Conservation (phyloP, 2,797 vertebrate genomes). For the Oceanodroma leucorhoa region DNA sequence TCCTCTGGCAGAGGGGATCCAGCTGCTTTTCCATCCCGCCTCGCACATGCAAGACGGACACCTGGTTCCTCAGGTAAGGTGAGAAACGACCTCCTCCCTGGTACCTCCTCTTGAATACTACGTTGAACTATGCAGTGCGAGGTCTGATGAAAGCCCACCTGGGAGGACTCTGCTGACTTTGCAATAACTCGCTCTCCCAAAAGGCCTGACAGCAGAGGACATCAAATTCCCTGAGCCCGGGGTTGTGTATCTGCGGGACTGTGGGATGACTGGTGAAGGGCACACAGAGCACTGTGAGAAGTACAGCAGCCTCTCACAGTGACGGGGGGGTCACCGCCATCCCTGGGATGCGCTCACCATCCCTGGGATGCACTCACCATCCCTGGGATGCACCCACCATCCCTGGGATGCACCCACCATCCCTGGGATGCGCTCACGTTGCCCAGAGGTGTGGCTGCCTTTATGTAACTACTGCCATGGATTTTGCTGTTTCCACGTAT, state of each 20-base stretch:
- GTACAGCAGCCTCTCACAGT: not conserved
- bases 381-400: too few relatives aligned
- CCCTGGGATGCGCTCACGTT: accelerated
- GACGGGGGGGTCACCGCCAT: accelerated
- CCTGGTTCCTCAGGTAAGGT: not conserved
- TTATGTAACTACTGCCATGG: not conserved
- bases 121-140: too few relatives aligned
- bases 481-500: not conserved
- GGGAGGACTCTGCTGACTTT: not conserved
- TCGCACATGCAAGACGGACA: not conserved
- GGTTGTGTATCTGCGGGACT: not conserved
- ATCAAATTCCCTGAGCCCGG: accelerated
- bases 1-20: not conserved
- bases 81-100: not conserved
- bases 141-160: not conserved
- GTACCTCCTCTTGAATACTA: not conserved
- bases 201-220: not conserved
- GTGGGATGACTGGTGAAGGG: not conserved
- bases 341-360: not conserved
- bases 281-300: not conserved
- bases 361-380: too few relatives aligned
- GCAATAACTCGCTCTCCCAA: not conserved
- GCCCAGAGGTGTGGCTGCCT: not conserved
- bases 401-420: too few relatives aligned
- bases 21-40: not conserved